phyloP scores from a whole-genome alignment of 2,888 invertebrate species.

The Hetaerina titia region DNA sequence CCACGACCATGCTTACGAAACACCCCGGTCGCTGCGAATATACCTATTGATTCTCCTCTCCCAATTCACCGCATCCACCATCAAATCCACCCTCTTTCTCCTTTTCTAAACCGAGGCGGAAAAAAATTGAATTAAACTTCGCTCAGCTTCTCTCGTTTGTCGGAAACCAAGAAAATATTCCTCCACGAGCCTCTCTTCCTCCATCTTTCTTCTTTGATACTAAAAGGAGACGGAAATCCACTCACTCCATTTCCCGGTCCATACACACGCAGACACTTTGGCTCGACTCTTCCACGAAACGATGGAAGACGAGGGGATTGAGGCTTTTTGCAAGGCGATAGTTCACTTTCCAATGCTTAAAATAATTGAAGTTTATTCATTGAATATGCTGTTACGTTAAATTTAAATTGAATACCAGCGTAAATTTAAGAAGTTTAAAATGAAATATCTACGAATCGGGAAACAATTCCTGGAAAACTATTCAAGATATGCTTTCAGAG shows the following conservation, averaged over 20 bases:
- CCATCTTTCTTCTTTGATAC: not conserved
- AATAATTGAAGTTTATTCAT: too few relatives aligned
- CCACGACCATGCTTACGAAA: constrained; percentile 14
- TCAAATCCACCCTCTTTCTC: not conserved
- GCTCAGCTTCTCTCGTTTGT: not conserved
- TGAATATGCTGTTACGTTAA: too few relatives aligned
- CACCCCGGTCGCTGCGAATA: not conserved
- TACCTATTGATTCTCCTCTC: not conserved
- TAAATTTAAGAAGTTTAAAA: too few relatives aligned
- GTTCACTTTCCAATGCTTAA: too few relatives aligned
- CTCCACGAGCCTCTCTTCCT: not conserved
- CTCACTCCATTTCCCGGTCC: not conserved
- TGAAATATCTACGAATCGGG: too few relatives aligned
- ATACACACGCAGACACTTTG: not conserved
- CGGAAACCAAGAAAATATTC: not conserved
- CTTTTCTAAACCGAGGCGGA: not conserved
- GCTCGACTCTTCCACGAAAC: not conserved
- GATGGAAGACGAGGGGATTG: too few relatives aligned
- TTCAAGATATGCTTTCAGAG: too few relatives aligned
- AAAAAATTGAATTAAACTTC: constrained; percentile 26
- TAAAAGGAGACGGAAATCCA: not conserved
- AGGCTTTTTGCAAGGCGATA: too few relatives aligned
- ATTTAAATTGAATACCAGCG: too few relatives aligned
- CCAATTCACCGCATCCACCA: not conserved
- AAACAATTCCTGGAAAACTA: too few relatives aligned